Percentiles rank a stretch among this genome's conserved stretches.
These are phyloP conservation scores for Apus apus DNA, from an alignment of 2,113 vertebrate species.

Conservation along the genomic window DNA sequence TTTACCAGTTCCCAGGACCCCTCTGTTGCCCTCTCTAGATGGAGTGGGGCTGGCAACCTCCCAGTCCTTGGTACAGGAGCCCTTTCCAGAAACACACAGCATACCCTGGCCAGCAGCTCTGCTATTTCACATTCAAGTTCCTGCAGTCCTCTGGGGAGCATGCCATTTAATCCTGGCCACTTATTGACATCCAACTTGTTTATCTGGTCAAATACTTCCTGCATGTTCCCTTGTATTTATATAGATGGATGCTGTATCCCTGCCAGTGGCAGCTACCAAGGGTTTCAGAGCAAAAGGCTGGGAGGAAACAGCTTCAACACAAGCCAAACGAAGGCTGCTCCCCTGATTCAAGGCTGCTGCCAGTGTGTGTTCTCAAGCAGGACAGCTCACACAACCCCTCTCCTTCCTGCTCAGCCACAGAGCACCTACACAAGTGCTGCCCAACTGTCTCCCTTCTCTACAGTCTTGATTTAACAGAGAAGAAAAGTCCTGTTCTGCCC, in stretches of 20 bases:
- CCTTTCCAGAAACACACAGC: background rate
- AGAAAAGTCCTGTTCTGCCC: background rate
- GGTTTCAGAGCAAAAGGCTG: background rate
- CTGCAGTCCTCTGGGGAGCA: background rate
- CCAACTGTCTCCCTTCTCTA: background rate
- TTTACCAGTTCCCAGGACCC: background rate
- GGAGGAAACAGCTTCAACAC: background rate
- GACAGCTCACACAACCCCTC: background rate
- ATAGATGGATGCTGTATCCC: background rate
- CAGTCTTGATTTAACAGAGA: background rate
- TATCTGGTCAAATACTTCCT: conserved; percentile 13
- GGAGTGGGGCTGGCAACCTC: background rate
- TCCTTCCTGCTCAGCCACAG: background rate
- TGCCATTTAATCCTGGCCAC: background rate
- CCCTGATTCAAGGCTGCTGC: background rate
- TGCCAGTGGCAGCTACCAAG: background rate
- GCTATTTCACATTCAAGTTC: background rate
- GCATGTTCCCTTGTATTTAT: background rate
- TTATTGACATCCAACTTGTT: background rate
- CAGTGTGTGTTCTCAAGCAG: background rate
- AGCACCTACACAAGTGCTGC: background rate
- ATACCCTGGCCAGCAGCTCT: background rate
- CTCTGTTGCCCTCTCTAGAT: background rate
- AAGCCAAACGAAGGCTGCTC: background rate
- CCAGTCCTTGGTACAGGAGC: background rate